Evolutionary conservation across 2,888 invertebrate species (phyloP), one percentile per base, ranked within the genome.

Genomic region (Macroteleia sp.): DNA sequence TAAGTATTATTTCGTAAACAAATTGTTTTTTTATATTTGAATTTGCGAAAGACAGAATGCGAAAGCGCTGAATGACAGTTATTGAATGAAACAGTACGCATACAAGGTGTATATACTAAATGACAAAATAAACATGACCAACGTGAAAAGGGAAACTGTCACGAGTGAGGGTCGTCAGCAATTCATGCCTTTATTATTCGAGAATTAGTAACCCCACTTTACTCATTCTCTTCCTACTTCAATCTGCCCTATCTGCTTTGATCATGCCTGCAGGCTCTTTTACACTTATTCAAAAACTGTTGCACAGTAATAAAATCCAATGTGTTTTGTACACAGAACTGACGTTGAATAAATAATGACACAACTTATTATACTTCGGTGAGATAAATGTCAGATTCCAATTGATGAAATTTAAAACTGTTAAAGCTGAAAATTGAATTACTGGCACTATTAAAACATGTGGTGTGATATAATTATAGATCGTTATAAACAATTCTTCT

Each of bases 151-250:
- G 80, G 77, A 77, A 75, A 66, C 79, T 76, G 78, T 70, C 73
- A 62, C 77, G 76, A 79, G 54, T 62, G 78, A 74, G 62, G 66
- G 77, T 76, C 70, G 80, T 74, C n/a, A 50, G 64, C 86, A 86
- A 88, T 88, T 88, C 87, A 86, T 88, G 87, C 89, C 88, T 89
- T 90, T 89, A 90, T 89, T 89, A 88, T 88, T 88, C 87, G 85
- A 83, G 88, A 90, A 91, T 90, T 90, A 90, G 90, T 90, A 90
- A 89, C 89, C 90, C 89, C 87, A 85, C 88, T 89, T 86, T 83
- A 77, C 82, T 82, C 80, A 70, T 81, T 78, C 77, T 48, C 80
- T 81, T 79, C 69, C 81, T 82, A 79, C 77, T 79, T 80, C 77
- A 69, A 67, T 71, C 71, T 42, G 52, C 67, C 67, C 71, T 77